Evolutionary conservation across 2,113 vertebrate genomes (phyloP), one percentile per base, ranked within the genome.

Genomic region (Clarias gariepinus): DNA sequence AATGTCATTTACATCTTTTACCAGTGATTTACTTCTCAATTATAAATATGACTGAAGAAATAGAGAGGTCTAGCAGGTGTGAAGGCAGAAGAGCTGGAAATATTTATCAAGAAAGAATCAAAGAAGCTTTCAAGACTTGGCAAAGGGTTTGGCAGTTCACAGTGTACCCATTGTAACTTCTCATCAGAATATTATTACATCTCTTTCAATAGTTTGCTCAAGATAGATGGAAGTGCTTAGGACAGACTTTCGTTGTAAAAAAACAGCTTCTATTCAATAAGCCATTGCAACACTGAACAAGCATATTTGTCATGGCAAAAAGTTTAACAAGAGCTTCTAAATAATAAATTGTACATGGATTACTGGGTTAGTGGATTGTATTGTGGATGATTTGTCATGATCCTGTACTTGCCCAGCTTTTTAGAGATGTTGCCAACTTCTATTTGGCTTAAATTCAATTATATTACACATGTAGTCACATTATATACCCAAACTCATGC

Each of bases 271-370:
- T 16, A 28, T 80, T 80, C 53, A 80, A 60, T 16, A 76, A 52
- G 41, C 23, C 21, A 47, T 23, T 74, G 71, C 13, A 53, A 53
- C 28, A 60, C 0, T 33, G 18, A 60, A 21, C 55, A 60, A 80
- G 77, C 55, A 23, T 21, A 33, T 80, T 23, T 80, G 16, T 36
- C 18, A 36, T 33, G 30, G 28, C 28, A 80, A 60, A 16, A 57
- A 10, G 53, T 57, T 79, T 55, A 79, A 57, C 28, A 21, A 60
- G 28, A 80, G 18, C 16, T 57, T 57, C 33, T 58, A 0, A 23
- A 58, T 8, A 80, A 60, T 8, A 80, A 33, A 80, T 8, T 36
- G 57, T 36, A 60, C 57, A 80, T 80, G 78, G 78, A 80, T 80
- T 33, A 19, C 9, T 21, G 28, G 12, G 8, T 33, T 36, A 36